A percentile compares a stretch with the other conserved stretches of the same genome.
phyloP scores from a whole-genome alignment of 2,888 invertebrate genomes.

The Lasiommata megera region DNA sequence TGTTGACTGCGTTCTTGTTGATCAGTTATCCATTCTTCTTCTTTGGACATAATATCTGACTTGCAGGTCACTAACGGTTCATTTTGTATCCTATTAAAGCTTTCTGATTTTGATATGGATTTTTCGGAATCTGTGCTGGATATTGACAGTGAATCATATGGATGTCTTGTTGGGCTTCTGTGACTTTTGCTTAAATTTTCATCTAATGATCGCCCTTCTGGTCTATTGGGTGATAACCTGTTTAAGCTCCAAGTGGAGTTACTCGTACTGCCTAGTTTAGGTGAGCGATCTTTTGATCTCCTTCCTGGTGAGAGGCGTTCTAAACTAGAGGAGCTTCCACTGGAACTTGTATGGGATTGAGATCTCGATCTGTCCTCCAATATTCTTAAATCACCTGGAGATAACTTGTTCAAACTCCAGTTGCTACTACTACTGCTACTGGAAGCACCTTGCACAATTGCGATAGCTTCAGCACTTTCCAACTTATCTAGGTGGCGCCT shows the following conservation, averaged over 20 bases:
- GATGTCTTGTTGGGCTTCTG: conserved; percentile 71
- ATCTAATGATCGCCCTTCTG: conserved; percentile 73
- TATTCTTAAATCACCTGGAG: conserved; percentile 74
- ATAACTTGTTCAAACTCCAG: conserved; percentile 77
- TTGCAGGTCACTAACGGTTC: conserved; percentile 77
- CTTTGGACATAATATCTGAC: conserved; percentile 71
- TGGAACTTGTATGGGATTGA: conserved; percentile 75
- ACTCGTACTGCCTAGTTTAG: conserved; percentile 73
- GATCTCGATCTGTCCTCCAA: conserved; percentile 73
- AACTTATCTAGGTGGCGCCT: conserved; percentile 74
- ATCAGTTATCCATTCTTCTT: conserved; percentile 82
- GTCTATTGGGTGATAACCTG: conserved; percentile 71
- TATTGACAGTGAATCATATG: conserved; percentile 74
- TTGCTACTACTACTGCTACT: conserved; percentile 78
- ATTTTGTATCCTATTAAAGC: conserved; percentile 74
- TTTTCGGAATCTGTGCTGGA: conserved; percentile 78
- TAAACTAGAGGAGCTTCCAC: conserved; percentile 75
- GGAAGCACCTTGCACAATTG: conserved; percentile 72
- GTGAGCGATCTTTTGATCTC: conserved; percentile 75
- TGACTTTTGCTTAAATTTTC: conserved; percentile 71
- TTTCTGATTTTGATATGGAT: conserved; percentile 77
- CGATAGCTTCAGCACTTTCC: conserved; percentile 71
- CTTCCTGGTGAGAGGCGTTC: conserved; percentile 75
- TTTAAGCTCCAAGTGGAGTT: conserved; percentile 79
- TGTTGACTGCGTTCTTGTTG: conserved; percentile 83